Conservation (phyloP, 2,797 vertebrate genomes). For the Acanthornis magna region DNA sequence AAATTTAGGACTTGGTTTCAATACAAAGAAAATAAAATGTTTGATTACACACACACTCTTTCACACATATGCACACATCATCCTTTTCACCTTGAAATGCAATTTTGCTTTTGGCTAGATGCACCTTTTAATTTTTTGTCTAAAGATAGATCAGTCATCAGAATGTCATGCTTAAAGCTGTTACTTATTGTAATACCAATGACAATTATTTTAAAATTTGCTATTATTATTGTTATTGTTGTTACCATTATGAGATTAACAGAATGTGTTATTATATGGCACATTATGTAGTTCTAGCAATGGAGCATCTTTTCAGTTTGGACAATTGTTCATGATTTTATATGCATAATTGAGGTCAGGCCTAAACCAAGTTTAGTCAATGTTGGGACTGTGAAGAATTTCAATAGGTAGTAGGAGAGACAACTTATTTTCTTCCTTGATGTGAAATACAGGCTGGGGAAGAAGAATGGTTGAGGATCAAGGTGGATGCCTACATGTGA, state of each 20-base stretch:
- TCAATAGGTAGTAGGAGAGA: background rate
- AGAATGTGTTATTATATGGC: background rate
- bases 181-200: background rate
- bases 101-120: background rate
- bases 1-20: background rate
- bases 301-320: background rate
- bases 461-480: background rate
- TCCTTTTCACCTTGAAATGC: rapidly evolving
- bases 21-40: background rate
- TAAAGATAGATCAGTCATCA: background rate
- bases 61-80: no score
- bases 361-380: background rate
- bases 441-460: background rate
- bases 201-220: background rate
- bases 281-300: background rate
- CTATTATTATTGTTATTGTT: background rate
- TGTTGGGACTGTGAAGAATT: background rate
- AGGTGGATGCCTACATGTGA: background rate
- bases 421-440: background rate
- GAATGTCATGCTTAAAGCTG: background rate
- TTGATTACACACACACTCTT: background rate
- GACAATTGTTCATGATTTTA: background rate
- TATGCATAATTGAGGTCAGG: background rate
- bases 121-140: background rate
- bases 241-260: background rate